Evolutionary conservation across 2,797 vertebrate genomes (phyloP), one percentile per base, ranked within the genome.

Genomic region (Pseudotriccus pelzelni): DNA sequence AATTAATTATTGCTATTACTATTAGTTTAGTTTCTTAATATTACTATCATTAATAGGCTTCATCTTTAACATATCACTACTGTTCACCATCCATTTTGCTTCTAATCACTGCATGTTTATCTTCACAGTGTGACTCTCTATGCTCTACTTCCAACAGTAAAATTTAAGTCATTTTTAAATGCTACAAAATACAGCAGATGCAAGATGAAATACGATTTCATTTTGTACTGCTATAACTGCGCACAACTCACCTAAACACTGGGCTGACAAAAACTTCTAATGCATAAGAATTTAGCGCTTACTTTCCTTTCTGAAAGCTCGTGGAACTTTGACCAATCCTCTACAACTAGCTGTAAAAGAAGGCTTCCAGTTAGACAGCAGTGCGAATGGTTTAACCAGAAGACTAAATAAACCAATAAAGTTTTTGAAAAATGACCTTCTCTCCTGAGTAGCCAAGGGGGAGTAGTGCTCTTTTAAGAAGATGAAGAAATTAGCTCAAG

Each of bases 391-490:
- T 82, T 95, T 89, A 93, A 95, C 83, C 4, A 0, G 34, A 82
- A 60, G 82, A 95, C 77, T 94, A 70, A 66, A 84, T 47, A 90
- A 90, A 89, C 55, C 68, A 93, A 80, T 86, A 90, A 97, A 97
- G 93, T 97, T 97, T 95, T 88, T 94, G 87, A 95, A 95, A 97
- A 97, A 94, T 97, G 95, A 98, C 97, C 96, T 97, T 97, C 95
- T 97, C 73, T 95, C 89, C 91, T 73, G 37, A 93, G 82, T 96
- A 93, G 97, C 97, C 96, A 94, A 95, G 81, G 94, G 97, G 96
- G 66, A 98, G 56, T 27, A 79, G 89, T 97, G 97, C 95, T 97
- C 97, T 98, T 98, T 97, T 75, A 95, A 93, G 84, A 96, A 83
- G 89, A 95, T 62, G 72, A 95, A 97, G 93, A 95, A 96, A 97